Evolutionary conservation across 1,140 invertebrate genomes (phyloP).

Genomic region (Cylas formicarius): DNA sequence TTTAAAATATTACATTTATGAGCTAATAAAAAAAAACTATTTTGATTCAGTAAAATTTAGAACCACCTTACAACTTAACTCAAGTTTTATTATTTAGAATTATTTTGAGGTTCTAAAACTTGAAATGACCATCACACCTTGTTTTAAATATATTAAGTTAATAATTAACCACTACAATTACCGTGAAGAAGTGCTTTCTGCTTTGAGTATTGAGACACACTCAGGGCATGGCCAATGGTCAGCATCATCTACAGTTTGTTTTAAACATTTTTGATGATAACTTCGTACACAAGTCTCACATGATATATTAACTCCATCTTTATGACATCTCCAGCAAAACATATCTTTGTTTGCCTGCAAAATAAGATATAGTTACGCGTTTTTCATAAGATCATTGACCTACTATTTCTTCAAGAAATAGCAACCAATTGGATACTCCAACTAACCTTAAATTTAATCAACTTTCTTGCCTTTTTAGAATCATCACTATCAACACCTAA

Average conservation of each 20-base stretch:
- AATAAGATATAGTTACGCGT: background rate
- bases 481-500: background rate
- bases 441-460: background rate
- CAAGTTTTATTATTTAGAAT: too few species aligned
- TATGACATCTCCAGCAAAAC: conserved; percentile 86
- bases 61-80: background rate
- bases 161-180: too few species aligned
- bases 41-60: background rate
- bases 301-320: conserved; percentile 54
- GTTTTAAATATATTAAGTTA: too few species aligned
- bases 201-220: conserved; percentile 69
- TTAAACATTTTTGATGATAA: conserved; percentile 73
- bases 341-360: conserved; percentile 52
- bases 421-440: background rate
- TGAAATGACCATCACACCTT: too few species aligned
- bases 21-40: too few species aligned
- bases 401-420: background rate
- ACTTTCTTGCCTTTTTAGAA: background rate
- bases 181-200: conserved; percentile 63
- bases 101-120: too few species aligned
- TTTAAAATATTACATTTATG: too few species aligned
- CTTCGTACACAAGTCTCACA: conserved; percentile 81
- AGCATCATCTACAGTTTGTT: conserved; percentile 46
- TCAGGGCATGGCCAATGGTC: conserved; percentile 81
- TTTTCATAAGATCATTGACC: background rate